Percentiles rank a stretch among this genome's conserved stretches.
Evolutionary conservation across 1,140 invertebrate species (phyloP).

Genomic region (Tetranychus cinnabarinus): DNA sequence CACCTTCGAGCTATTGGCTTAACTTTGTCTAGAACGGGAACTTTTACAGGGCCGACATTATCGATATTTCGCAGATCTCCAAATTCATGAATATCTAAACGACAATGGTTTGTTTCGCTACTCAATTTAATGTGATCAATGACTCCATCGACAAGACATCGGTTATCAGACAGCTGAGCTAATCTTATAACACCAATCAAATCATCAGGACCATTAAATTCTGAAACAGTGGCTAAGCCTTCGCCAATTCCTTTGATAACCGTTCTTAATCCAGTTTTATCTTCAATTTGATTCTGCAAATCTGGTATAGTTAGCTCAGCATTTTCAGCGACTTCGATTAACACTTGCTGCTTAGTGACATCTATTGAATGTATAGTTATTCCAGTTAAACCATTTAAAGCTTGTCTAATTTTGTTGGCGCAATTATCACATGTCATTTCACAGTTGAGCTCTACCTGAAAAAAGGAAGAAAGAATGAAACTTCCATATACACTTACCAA

Average conservation of each 20-base stretch:
- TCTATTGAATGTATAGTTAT: conserved; percentile 2
- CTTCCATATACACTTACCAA: not conserved
- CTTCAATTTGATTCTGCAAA: conserved; percentile 5
- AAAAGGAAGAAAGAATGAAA: not conserved
- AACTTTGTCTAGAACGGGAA: not conserved
- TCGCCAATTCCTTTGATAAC: conserved; percentile 7
- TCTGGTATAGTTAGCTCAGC: not conserved
- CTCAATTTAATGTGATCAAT: conserved; percentile 4
- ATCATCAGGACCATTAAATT: not conserved
- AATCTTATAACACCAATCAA: conserved; percentile 7
- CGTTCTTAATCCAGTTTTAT: not conserved
- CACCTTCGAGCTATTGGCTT: not conserved
- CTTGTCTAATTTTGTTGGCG: not conserved
- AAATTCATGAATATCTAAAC: conserved; percentile 13
- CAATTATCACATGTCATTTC: conserved; percentile 6
- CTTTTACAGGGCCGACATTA: not conserved
- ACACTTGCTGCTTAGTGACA: conserved; percentile 1
- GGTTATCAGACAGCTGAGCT: not conserved
- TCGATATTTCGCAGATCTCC: conserved; percentile 8
- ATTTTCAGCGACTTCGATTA: conserved; percentile 2
- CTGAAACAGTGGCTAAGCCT: not conserved
- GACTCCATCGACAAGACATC: conserved; percentile 8
- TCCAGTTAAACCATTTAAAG: not conserved
- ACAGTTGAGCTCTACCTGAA: conserved; percentile 13
- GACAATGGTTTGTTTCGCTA: not conserved